Conservation (phyloP, 2,888 invertebrate species). For the Dicycla oo region DNA sequence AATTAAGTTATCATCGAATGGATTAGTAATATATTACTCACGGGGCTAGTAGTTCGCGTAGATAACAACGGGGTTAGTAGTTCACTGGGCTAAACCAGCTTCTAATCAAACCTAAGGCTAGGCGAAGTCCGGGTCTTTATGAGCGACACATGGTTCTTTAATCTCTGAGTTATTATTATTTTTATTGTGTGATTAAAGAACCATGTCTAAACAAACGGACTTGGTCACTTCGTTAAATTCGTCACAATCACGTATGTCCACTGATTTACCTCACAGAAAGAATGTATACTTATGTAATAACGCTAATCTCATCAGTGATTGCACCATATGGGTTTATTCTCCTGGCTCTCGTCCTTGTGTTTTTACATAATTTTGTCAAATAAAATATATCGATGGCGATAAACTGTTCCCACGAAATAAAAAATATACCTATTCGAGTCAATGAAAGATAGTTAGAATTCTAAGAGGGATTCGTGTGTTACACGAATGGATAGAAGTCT, state of each 20-base stretch:
- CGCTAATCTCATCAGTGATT: neutral
- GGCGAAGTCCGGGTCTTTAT: constrained; percentile 17
- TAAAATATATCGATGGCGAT: neutral
- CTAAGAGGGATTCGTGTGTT: neutral
- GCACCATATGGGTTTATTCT: neutral
- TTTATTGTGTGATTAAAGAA: constrained; percentile 2
- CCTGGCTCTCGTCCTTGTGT: neutral
- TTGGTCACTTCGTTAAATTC: neutral
- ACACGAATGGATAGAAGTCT: neutral
- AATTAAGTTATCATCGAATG: constrained; percentile 34
- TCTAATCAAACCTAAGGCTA: constrained; percentile 45
- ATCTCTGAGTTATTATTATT: constrained; percentile 1
- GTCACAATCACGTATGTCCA: neutral
- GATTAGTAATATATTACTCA: constrained; percentile 45
- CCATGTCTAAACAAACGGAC: neutral
- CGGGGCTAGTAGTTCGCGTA: constrained; percentile 42
- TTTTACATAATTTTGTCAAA: neutral
- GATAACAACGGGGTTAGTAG: constrained; percentile 58
- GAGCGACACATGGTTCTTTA: neutral
- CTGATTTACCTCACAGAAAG: neutral
- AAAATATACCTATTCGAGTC: neutral
- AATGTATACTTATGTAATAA: neutral
- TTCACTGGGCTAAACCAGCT: constrained; percentile 51
- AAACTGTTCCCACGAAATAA: neutral
- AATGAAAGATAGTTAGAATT: neutral